Percentiles rank a stretch among this genome's conserved stretches.
phyloP scores from a whole-genome alignment of 2,888 invertebrate genomes.

The Mellilla xanthometata region DNA sequence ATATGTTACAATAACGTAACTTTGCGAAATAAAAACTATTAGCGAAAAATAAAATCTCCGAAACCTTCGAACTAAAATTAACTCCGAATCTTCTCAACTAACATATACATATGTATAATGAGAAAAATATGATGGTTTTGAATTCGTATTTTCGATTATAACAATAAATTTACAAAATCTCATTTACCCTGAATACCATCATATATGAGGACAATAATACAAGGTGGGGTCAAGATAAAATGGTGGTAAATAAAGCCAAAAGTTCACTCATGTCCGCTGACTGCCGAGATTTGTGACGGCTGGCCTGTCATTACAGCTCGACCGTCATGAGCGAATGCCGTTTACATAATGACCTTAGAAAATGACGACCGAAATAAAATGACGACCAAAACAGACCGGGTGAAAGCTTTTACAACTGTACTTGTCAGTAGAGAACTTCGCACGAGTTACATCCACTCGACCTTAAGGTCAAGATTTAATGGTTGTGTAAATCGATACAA shows the following conservation, averaged over 20 bases:
- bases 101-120: too few species aligned
- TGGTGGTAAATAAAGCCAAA: constrained; percentile 36
- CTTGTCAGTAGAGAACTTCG: constrained; percentile 5
- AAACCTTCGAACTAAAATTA: too few species aligned
- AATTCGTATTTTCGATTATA: too few species aligned
- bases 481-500: background rate
- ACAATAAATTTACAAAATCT: too few species aligned
- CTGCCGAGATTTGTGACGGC: constrained; percentile 51
- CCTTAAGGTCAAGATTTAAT: constrained; percentile 2
- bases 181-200: background rate
- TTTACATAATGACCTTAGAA: constrained; percentile 59
- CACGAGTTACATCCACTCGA: constrained; percentile 2
- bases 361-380: constrained; percentile 53
- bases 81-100: too few species aligned
- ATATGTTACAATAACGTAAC: too few species aligned
- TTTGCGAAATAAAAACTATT: too few species aligned
- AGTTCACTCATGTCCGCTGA: constrained; percentile 42
- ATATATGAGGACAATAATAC: background rate
- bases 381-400: constrained; percentile 48
- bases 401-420: constrained; percentile 34
- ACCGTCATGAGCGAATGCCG: constrained; percentile 38
- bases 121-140: too few species aligned
- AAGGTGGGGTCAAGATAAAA: constrained; percentile 2
- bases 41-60: too few species aligned
- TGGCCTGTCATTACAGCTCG: constrained; percentile 50